phyloP scores from a whole-genome alignment of 2,888 invertebrate genomes.

The Allacma fusca region DNA sequence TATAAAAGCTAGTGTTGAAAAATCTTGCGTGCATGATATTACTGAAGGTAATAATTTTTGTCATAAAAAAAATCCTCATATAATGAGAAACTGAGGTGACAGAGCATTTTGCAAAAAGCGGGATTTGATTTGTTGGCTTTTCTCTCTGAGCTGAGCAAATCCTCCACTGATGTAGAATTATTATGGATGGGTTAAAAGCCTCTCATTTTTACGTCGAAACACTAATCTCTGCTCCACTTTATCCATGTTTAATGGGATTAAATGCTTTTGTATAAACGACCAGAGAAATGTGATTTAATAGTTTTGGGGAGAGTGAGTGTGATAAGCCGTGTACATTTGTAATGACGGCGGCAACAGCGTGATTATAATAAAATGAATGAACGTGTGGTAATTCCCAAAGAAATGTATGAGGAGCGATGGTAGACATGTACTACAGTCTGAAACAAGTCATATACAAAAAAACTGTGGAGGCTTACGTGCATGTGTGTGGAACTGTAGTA shows the following conservation, averaged over 20 bases:
- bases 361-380: neutral
- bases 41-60: too few species aligned
- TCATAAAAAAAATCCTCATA: too few species aligned
- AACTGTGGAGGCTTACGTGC: too few species aligned
- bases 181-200: neutral
- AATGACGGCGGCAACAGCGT: neutral
- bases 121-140: neutral
- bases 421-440: too few species aligned
- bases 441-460: too few species aligned
- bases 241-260: conserved; percentile 7
- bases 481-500: too few species aligned
- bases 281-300: conserved; percentile 2
- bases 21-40: too few species aligned
- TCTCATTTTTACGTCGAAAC: neutral
- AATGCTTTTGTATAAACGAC: neutral
- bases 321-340: neutral
- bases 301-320: neutral
- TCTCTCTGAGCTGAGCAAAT: too few species aligned
- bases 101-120: conserved; percentile 1
- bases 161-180: too few species aligned
- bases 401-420: too few species aligned
- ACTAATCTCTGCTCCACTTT: neutral
- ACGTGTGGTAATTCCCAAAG: neutral
- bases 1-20: too few species aligned
- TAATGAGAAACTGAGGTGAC: too few species aligned